phyloP scores from a whole-genome alignment of 2,797 vertebrate species.

The Typhlichthys eigenmanni region DNA sequence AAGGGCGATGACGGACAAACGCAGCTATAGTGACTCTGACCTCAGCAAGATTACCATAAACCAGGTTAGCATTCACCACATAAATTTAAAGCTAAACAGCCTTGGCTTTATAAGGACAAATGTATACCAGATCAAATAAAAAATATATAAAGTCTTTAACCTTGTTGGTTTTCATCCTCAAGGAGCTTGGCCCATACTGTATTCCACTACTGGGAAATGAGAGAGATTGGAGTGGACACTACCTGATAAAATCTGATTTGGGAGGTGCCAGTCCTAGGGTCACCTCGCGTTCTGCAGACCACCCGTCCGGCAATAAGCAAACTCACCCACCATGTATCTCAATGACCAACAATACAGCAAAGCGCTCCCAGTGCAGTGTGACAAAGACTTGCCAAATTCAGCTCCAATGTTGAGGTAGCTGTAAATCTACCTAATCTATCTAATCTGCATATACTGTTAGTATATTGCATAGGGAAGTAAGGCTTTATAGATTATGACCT shows the following conservation, averaged over 20 bases:
- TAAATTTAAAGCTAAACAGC: too few relatives aligned
- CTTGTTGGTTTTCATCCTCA: conserved; percentile 23
- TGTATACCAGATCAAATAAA: neutral
- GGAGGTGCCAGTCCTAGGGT: conserved; percentile 35
- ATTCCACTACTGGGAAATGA: conserved; percentile 38
- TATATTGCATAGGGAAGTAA: neutral
- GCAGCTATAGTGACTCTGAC: conserved; percentile 81
- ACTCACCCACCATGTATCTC: conserved; percentile 8
- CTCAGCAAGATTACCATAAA: conserved; percentile 68
- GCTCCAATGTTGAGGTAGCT: conserved; percentile 72
- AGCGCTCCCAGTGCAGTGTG: conserved; percentile 40
- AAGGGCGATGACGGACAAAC: conserved; percentile 68
- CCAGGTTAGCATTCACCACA: conserved; percentile 38
- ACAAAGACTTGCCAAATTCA: conserved; percentile 64
- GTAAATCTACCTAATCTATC: neutral
- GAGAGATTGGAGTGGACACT: conserved; percentile 44
- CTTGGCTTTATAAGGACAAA: neutral
- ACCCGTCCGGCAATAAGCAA: conserved; percentile 33
- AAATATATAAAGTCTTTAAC: too few relatives aligned
- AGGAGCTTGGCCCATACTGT: conserved; percentile 62
- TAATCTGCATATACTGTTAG: neutral
- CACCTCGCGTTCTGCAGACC: conserved; percentile 19
- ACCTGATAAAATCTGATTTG: conserved; percentile 45
- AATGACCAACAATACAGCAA: conserved; percentile 19
- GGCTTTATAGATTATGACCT: neutral